Conservation (phyloP, 2,797 vertebrate genomes). For the Chelon labrosus region DNA sequence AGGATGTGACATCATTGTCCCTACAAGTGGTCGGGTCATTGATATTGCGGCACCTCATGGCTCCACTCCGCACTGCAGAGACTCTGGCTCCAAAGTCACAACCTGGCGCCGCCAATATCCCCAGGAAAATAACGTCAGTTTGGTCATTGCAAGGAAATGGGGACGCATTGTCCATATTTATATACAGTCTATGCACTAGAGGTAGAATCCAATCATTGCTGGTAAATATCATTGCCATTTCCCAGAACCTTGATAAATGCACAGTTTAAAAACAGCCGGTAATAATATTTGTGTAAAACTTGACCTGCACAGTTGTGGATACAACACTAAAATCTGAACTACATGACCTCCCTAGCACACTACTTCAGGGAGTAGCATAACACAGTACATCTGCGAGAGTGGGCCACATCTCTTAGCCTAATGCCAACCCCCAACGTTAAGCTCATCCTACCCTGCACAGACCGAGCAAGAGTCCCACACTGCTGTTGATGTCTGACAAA, state of each 20-base stretch:
- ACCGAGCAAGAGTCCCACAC: constrained; percentile 36
- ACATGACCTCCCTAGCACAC: constrained; percentile 67
- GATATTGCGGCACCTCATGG: too few species aligned
- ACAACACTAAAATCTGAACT: constrained; percentile 41
- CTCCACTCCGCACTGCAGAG: too few species aligned
- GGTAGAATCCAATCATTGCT: too few species aligned
- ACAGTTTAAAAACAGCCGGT: not conserved
- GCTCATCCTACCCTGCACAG: constrained; percentile 57
- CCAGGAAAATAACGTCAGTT: too few species aligned
- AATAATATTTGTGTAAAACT: constrained; percentile 6
- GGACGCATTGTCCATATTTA: too few species aligned
- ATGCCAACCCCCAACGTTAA: constrained; percentile 36
- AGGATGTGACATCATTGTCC: too few species aligned
- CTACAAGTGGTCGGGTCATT: too few species aligned
- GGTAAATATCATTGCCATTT: not conserved
- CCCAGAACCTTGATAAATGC: not conserved
- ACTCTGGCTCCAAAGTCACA: too few species aligned
- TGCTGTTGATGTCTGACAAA: constrained; percentile 57
- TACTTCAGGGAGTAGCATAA: constrained; percentile 67
- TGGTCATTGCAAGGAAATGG: too few species aligned
- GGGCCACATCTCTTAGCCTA: constrained; percentile 61
- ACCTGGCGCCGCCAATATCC: too few species aligned
- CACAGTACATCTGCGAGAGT: constrained; percentile 44
- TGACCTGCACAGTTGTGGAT: constrained; percentile 9
- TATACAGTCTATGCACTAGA: too few species aligned